Conservation (phyloP, 1,140 invertebrate species). For the Phymorhynchus buccinoides region DNA sequence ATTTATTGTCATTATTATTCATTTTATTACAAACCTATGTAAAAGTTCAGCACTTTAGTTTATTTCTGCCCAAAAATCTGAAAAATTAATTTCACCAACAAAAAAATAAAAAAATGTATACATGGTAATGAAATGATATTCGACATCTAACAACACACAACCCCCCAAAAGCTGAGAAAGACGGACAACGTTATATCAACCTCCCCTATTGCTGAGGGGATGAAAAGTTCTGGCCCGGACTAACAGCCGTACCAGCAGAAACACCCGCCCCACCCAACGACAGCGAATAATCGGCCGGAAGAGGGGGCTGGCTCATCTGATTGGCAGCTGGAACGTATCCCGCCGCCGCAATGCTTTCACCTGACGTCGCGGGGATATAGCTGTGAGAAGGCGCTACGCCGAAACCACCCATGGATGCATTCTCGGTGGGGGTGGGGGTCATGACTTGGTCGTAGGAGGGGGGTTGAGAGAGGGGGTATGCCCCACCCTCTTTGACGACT, state of each 20-base stretch:
- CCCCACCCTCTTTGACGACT: conserved; percentile 4
- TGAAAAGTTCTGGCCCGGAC: background rate
- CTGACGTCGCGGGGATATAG: background rate
- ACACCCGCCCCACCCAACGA: background rate
- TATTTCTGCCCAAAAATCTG: too few species aligned
- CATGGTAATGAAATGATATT: too few species aligned
- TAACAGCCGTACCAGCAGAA: background rate
- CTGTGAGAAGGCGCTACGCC: background rate
- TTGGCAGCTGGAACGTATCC: background rate
- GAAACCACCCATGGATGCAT: background rate
- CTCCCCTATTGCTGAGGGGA: background rate
- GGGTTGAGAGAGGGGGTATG: background rate
- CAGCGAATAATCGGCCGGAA: background rate
- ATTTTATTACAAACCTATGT: too few species aligned
- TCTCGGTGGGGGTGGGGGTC: background rate
- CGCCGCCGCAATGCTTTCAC: background rate
- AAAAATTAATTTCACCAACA: too few species aligned
- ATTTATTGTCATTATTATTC: too few species aligned
- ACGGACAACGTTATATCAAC: background rate
- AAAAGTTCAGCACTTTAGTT: too few species aligned
- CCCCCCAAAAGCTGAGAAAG: too few species aligned
- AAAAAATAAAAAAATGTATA: too few species aligned
- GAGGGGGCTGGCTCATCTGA: background rate
- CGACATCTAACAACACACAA: too few species aligned
- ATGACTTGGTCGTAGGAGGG: conserved; percentile 13